Conservation (phyloP, 1,140 invertebrate species). For the Hypothenemus hampei region DNA sequence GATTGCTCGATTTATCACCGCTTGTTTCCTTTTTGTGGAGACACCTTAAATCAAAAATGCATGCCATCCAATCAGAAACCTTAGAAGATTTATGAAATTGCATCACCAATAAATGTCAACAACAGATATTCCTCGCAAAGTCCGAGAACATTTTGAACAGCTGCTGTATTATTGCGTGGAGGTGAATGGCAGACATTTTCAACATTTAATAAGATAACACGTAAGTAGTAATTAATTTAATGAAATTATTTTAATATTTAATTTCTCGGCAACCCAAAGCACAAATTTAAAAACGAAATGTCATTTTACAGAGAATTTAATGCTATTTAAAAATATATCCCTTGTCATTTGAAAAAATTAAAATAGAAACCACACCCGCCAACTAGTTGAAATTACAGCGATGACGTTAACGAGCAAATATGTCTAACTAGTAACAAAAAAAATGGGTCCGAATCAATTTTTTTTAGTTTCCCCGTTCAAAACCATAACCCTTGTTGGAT, state of each 20-base stretch:
- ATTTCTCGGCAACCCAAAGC: neutral
- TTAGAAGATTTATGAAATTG: neutral
- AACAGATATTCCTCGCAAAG: constrained; percentile 2
- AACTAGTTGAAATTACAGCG: constrained; percentile 1
- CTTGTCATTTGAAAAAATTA: constrained; percentile 7
- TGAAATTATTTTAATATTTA: neutral
- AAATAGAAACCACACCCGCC: neutral
- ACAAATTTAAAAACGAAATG: neutral
- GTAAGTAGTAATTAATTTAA: neutral
- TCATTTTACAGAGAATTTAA: neutral
- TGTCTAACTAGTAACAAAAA: neutral
- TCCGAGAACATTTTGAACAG: constrained; percentile 1
- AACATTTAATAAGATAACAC: no score
- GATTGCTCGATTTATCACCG: constrained; percentile 1
- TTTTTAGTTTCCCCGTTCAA: neutral
- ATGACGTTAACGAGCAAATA: neutral
- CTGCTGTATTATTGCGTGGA: neutral
- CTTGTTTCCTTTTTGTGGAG: neutral
- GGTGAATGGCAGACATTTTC: no score
- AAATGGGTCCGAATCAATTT: constrained; percentile 1
- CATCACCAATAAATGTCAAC: neutral
- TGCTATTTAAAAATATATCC: neutral
- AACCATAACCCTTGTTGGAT: no score
- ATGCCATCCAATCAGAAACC: neutral
- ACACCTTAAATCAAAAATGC: neutral